Percentiles rank a stretch among this genome's conserved stretches.
Conservation (phyloP, 2,113 vertebrate species). For the Xerus inauris region DNA sequence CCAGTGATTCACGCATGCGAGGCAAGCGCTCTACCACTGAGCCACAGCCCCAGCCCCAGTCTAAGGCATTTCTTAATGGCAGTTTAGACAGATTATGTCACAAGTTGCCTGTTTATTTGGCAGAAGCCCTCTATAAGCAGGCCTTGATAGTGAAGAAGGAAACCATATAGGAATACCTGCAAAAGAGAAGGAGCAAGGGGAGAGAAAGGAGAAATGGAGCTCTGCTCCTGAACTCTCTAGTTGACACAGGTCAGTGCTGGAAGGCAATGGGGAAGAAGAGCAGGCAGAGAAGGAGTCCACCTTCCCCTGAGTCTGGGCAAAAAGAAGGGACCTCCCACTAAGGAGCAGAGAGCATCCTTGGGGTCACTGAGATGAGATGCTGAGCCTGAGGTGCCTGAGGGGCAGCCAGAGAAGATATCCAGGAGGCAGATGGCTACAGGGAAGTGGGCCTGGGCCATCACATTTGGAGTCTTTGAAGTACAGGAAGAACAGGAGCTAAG, state of each 20-base stretch:
- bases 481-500: not conserved
- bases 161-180: not conserved
- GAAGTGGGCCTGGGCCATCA: not conserved
- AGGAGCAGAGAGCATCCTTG: not conserved
- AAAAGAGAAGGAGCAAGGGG: not conserved
- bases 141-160: not conserved
- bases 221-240: not conserved
- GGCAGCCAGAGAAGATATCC: not conserved
- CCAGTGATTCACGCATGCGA: too few relatives aligned
- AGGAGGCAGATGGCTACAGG: not conserved
- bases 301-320: not conserved
- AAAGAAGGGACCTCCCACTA: not conserved
- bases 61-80: not conserved
- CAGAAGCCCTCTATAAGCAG: not conserved
- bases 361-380: not conserved
- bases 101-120: not conserved
- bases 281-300: not conserved
- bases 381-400: not conserved
- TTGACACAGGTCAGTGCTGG: not conserved
- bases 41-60: too few relatives aligned
- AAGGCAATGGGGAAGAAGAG: not conserved
- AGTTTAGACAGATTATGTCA: not conserved
- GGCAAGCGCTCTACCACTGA: too few relatives aligned
- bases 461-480: not conserved
- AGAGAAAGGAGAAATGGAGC: not conserved